phyloP scores from a whole-genome alignment of 2,888 invertebrate species.

The Callimorpha dominula region DNA sequence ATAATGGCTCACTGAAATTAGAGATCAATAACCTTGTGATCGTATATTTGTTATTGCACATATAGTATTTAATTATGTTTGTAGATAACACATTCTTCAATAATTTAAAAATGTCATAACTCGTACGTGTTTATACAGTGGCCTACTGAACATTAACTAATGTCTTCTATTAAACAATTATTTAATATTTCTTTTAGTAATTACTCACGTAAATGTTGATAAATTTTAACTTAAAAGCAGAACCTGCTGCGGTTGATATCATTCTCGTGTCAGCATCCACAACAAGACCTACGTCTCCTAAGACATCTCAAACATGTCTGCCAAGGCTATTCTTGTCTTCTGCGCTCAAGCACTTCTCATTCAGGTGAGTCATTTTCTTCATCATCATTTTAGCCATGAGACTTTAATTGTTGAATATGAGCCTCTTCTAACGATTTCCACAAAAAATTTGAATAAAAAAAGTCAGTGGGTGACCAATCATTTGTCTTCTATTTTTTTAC shows the following conservation, averaged over 20 bases:
- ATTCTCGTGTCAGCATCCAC: neutral
- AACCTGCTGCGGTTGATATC: neutral
- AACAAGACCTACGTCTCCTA: neutral
- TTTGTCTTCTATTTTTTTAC: no score
- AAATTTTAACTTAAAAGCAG: slow-evolving; percentile 1
- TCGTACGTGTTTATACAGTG: slow-evolving; percentile 10
- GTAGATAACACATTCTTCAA: neutral
- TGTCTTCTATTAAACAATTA: neutral
- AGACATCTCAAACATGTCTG: slow-evolving; percentile 27
- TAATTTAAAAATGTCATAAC: slow-evolving; percentile 2
- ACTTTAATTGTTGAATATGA: neutral
- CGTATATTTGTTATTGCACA: neutral
- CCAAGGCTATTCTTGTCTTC: slow-evolving; percentile 28
- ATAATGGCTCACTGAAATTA: no score
- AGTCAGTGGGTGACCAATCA: no score
- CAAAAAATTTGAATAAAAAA: neutral
- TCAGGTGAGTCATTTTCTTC: slow-evolving; percentile 20
- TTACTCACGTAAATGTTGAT: slow-evolving; percentile 4
- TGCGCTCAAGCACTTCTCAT: slow-evolving; percentile 36
- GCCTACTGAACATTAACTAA: slow-evolving; percentile 5
- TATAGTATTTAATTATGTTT: neutral
- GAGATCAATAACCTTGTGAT: no score
- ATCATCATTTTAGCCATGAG: neutral
- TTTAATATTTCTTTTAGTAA: neutral
- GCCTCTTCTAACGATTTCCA: neutral